Evolutionary conservation across 2,888 invertebrate species (phyloP).

Genomic region (Eulithis testata): DNA sequence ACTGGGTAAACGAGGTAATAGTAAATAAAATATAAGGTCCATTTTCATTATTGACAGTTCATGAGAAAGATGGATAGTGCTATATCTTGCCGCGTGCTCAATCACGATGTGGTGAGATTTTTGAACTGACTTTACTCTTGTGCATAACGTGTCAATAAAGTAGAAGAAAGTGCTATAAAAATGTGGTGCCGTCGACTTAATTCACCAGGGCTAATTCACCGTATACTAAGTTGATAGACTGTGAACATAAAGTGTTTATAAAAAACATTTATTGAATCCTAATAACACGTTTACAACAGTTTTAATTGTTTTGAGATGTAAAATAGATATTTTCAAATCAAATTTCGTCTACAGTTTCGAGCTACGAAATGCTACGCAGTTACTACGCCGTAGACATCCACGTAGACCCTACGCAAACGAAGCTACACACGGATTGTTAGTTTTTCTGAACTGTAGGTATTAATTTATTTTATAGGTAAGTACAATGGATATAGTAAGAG

Average conservation of each 20-base stretch:
- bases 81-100: slow-evolving; percentile 19
- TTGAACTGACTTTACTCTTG: not conserved
- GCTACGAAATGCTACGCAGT: slow-evolving; percentile 2
- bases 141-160: not conserved
- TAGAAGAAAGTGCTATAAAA: not conserved
- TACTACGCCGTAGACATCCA: slow-evolving; percentile 12
- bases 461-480: too few relatives aligned
- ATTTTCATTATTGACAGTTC: slow-evolving; percentile 59
- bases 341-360: not conserved
- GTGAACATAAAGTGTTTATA: too few relatives aligned
- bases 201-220: too few relatives aligned
- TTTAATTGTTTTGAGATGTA: too few relatives aligned
- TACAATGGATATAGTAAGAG: too few relatives aligned
- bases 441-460: too few relatives aligned
- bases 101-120: slow-evolving; percentile 13
- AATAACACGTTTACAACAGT: too few relatives aligned
- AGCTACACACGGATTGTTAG: too few relatives aligned
- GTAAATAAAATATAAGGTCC: slow-evolving; percentile 61
- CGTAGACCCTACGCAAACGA: slow-evolving; percentile 8
- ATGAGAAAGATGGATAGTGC: slow-evolving; percentile 35
- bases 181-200: not conserved
- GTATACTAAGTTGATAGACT: too few relatives aligned
- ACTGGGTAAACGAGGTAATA: slow-evolving; percentile 60
- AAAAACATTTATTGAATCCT: too few relatives aligned
- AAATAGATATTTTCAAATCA: slow-evolving; percentile 1